These are phyloP conservation scores for Xiphophorus hellerii DNA, from an alignment of 2,113 vertebrate species.

Conservation along the genomic window DNA sequence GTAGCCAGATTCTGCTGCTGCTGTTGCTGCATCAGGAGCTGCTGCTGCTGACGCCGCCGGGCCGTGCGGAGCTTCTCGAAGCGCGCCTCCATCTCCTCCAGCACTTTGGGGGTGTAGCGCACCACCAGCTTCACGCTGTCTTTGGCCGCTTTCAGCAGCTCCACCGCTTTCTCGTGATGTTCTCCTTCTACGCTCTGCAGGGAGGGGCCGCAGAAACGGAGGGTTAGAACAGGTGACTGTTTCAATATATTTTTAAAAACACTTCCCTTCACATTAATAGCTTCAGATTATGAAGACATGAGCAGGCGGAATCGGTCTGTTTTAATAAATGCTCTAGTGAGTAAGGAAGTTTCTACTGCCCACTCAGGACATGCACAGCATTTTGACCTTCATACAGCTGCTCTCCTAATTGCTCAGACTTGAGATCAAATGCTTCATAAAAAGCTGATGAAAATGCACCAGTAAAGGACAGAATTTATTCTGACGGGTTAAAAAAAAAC, in stretches of 20 bases:
- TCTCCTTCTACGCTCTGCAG: conserved; percentile 96
- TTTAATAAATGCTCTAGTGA: not conserved
- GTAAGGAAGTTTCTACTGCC: not conserved
- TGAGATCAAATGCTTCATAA: not conserved
- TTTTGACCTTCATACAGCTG: not conserved
- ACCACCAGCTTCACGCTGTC: conserved; percentile 98
- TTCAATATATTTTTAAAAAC: conserved; percentile 7
- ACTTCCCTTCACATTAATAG: not conserved
- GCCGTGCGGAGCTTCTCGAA: conserved; percentile 97
- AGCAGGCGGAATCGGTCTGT: not conserved
- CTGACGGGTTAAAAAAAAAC: too few relatives aligned
- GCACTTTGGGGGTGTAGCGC: conserved; percentile 97
- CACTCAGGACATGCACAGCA: not conserved
- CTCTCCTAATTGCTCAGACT: not conserved
- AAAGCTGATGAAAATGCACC: too few relatives aligned
- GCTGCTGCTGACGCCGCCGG: conserved; percentile 95
- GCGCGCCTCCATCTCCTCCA: conserved; percentile 99
- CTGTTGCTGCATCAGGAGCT: conserved; percentile 92
- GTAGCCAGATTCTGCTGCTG: conserved; percentile 84
- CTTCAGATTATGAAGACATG: not conserved
- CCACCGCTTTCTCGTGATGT: conserved; percentile 97
- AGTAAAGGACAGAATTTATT: too few relatives aligned
- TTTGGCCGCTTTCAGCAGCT: conserved; percentile 95
- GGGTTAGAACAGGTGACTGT: not conserved
- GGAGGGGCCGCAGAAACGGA: not conserved